Base-by-base conservation (phyloP, 2,113 vertebrate species). In the Pachyramphus minor region DNA sequence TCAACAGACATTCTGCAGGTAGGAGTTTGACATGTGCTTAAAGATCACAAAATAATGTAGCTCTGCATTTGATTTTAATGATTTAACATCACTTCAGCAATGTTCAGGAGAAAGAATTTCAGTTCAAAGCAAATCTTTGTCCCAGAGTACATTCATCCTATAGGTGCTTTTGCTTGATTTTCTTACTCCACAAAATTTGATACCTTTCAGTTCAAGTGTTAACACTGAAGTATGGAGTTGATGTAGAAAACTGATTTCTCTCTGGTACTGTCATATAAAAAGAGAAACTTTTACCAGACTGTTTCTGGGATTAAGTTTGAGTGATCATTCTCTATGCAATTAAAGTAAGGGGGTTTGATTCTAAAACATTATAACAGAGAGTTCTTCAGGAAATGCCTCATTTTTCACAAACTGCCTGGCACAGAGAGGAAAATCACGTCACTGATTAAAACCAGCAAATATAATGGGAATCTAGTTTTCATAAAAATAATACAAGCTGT, bases 371-470 rank as follows among this genome's bases (percentile, higher is more conserved):
- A 1, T 33, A 53, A 47, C 27, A 12, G 39, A 52, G 44, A 60
- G 11, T 52, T 84, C 35, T 59, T 78, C 76, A 52, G 52, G 64
- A 88, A 81, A 63, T 60, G 19, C n/a, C 49, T 92, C 13, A 39
- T 91, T 91, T 89, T 89, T 82, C 90, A 89, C 56, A 89, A 83
- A 75, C 20, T 94, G 18, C 35, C 33, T 86, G 60, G 52, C 63
- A 81, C 41, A 49, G 31, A 89, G 33, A 59, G 30, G 45, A 28
- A 95, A 89, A 89, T 89, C 56, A 47, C 35, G 44, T 84, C 87
- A 80, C 63, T 71, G 80, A 78, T 93, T 90, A 94, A 93, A 94
- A 55, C 28, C 35, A 81, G 22, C 12, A 75, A 91, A 81, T 78
- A 42, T 53, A 78, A 93, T 55, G 30, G 89, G 47, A 95, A 56